phyloP scores from a whole-genome alignment of 2,888 invertebrate species.

The Drosophila kanekoi region DNA sequence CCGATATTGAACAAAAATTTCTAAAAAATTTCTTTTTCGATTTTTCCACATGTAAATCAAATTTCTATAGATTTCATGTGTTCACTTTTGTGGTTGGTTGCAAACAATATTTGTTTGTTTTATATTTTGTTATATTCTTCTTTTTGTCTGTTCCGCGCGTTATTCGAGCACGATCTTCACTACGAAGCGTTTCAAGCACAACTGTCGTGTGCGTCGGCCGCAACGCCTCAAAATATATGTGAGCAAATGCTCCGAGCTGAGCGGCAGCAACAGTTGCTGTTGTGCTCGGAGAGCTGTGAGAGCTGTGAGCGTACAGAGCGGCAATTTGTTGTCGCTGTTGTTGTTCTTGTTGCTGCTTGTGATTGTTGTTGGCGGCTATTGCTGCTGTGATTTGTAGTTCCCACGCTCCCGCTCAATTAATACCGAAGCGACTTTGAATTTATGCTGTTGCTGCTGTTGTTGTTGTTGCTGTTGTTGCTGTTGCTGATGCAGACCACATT shows the following conservation, averaged over 20 bases:
- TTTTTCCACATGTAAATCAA: constrained; percentile 38
- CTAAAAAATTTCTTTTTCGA: constrained; percentile 65
- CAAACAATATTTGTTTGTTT: constrained; percentile 19
- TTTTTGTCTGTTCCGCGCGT: constrained; percentile 42
- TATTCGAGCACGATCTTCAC: constrained; percentile 82
- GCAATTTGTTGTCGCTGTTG: constrained; percentile 25
- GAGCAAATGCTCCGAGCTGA: constrained; percentile 26
- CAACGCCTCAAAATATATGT: constrained; percentile 69
- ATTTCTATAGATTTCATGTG: constrained; percentile 32
- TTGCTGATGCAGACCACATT: constrained; percentile 33
- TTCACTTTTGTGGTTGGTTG: constrained; percentile 17
- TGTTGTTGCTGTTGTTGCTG: constrained; percentile 20
- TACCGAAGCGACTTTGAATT: constrained; percentile 68
- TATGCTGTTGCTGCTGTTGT: constrained; percentile 46
- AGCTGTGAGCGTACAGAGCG: constrained; percentile 60
- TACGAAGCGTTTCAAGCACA: constrained; percentile 84
- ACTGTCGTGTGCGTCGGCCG: constrained; percentile 77
- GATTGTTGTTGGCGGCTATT: constrained; percentile 6
- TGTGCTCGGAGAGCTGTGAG: constrained; percentile 52
- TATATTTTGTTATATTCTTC: constrained; percentile 27
- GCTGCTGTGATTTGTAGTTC: constrained; percentile 69
- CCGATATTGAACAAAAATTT: constrained; percentile 58
- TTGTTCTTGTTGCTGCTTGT: constrained; percentile 15
- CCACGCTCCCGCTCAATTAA: constrained; percentile 72
- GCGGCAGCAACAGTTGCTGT: constrained; percentile 42